phyloP scores from a whole-genome alignment of 2,113 vertebrate genomes.

The Spilogale gracilis region DNA sequence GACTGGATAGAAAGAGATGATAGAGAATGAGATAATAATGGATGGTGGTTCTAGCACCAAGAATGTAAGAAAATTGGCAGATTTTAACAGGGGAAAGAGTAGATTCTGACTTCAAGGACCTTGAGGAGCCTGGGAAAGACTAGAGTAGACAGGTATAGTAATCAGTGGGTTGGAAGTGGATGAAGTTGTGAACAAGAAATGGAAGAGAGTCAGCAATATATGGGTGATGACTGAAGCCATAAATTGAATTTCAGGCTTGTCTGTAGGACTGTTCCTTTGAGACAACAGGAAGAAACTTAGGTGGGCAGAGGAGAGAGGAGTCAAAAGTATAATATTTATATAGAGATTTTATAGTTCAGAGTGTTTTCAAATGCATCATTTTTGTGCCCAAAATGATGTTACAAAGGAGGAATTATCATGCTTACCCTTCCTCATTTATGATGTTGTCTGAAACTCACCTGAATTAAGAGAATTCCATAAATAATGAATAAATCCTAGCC shows the following conservation, averaged over 20 bases:
- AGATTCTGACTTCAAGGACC: neutral
- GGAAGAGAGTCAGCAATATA: neutral
- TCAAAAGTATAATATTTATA: neutral
- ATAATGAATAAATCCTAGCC: neutral
- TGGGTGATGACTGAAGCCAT: neutral
- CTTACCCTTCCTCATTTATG: neutral
- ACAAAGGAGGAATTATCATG: neutral
- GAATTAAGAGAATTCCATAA: conserved; percentile 3
- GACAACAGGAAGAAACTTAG: neutral
- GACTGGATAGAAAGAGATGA: neutral
- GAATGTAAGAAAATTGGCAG: neutral
- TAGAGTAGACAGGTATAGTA: neutral
- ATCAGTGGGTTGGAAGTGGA: neutral
- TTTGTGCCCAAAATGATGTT: neutral
- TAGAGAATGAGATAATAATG: neutral
- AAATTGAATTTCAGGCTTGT: neutral
- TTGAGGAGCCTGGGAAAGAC: neutral
- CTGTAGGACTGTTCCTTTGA: neutral
- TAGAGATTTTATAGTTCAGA: neutral
- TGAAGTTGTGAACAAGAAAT: conserved; percentile 19
- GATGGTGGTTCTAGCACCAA: neutral
- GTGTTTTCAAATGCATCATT: neutral
- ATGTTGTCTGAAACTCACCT: neutral
- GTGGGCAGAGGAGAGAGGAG: accelerated
- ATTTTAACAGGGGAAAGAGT: neutral